Percentiles rank a stretch among this genome's conserved stretches.
Evolutionary conservation across 2,113 vertebrate genomes (phyloP).

Genomic region (Mustelus asterias): DNA sequence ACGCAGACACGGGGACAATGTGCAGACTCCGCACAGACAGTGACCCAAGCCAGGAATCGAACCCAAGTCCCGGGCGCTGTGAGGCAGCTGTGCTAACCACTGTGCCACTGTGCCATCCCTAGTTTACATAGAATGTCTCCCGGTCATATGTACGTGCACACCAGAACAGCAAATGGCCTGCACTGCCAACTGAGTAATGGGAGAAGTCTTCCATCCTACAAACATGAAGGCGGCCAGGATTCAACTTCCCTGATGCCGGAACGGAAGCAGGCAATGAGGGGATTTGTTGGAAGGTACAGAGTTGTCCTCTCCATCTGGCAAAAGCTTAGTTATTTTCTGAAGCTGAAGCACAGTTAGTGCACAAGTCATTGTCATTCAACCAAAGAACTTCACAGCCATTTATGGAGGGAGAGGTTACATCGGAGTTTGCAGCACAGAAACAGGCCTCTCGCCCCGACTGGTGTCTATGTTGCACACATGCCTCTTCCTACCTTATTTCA

Average conservation of each 20-base stretch:
- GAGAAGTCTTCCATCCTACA: background rate
- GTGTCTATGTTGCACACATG: background rate
- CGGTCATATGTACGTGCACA: background rate
- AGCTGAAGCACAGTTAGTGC: constrained; percentile 43
- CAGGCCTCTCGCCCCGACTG: background rate
- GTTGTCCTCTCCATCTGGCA: background rate
- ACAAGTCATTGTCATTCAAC: constrained; percentile 38
- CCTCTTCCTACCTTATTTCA: background rate
- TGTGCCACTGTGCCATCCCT: no score
- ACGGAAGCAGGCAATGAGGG: background rate
- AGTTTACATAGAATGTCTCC: background rate
- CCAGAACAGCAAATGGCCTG: background rate
- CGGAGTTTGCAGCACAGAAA: background rate
- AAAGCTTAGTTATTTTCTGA: background rate
- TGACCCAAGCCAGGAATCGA: no score
- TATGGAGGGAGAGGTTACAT: constrained; percentile 39
- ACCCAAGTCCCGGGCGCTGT: no score
- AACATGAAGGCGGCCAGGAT: background rate
- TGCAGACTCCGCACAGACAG: no score
- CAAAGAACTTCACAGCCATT: constrained; percentile 35
- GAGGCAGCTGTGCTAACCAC: no score
- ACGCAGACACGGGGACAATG: no score
- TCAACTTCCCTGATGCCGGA: background rate
- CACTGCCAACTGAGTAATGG: background rate
- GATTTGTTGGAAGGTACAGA: background rate